Percentiles rank a stretch among this genome's conserved stretches.
These are phyloP conservation scores for Lucilia sericata DNA, from an alignment of 1,140 invertebrate genomes.

Conservation along the genomic window DNA sequence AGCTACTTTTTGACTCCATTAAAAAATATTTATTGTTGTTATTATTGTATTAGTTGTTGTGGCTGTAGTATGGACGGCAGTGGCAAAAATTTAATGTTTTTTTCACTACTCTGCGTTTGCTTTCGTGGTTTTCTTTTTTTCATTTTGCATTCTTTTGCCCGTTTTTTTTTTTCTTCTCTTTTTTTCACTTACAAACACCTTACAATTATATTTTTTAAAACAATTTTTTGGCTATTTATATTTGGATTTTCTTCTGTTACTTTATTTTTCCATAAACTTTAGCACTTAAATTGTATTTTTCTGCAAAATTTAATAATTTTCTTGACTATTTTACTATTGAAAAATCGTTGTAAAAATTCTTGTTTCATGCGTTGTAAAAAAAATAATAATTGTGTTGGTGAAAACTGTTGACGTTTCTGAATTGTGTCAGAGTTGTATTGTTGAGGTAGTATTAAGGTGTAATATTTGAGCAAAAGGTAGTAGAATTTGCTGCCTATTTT, in stretches of 20 bases:
- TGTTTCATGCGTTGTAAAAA: slow-evolving; percentile 37
- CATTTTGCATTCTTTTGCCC: slow-evolving; percentile 41
- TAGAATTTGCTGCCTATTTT: not conserved
- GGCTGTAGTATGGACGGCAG: slow-evolving; percentile 25
- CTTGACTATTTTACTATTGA: slow-evolving; percentile 1
- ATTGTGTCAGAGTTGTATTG: not conserved
- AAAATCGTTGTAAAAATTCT: slow-evolving; percentile 45
- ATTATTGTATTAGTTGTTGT: not conserved
- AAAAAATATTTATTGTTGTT: not conserved
- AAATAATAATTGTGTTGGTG: slow-evolving; percentile 44
- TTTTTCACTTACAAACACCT: slow-evolving; percentile 11
- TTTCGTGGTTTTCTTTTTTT: slow-evolving; percentile 43
- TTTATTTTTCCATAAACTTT: not conserved
- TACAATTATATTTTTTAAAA: not conserved
- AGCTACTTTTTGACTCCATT: slow-evolving; percentile 9
- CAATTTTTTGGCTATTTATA: not conserved
- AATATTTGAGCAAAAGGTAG: not conserved
- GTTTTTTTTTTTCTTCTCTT: slow-evolving; percentile 14
- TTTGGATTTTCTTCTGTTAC: not conserved
- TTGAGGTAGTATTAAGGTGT: slow-evolving; percentile 6
- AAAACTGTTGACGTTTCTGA: slow-evolving; percentile 45
- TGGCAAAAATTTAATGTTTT: slow-evolving; percentile 22
- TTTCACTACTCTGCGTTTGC: slow-evolving; percentile 34
- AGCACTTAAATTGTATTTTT: slow-evolving; percentile 11
- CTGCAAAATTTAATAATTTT: slow-evolving; percentile 20